Evolutionary conservation across 2,113 vertebrate genomes (phyloP).

Genomic region (Atherinomorus stipes): DNA sequence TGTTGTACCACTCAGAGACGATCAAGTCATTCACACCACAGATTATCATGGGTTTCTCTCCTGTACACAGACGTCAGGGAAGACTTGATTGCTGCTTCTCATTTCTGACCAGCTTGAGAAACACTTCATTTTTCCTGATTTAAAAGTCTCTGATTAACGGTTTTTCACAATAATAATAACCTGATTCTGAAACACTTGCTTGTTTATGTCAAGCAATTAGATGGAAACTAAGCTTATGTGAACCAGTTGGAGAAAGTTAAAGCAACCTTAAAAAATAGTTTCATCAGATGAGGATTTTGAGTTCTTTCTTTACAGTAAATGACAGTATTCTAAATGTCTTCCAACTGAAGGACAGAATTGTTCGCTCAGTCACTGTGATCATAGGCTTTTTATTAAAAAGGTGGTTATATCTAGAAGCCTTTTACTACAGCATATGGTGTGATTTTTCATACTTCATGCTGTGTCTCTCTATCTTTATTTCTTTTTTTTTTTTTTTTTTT

Average conservation of each 20-base stretch:
- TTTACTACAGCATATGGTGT: slow-evolving; percentile 16
- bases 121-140: slow-evolving; percentile 4
- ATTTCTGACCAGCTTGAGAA: slow-evolving; percentile 19
- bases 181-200: neutral
- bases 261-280: neutral
- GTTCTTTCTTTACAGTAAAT: slow-evolving; percentile 28
- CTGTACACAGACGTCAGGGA: slow-evolving; percentile 3
- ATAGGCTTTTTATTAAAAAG: neutral
- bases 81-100: neutral
- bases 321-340: slow-evolving; percentile 22
- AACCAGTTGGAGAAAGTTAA: neutral
- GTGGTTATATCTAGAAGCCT: slow-evolving; percentile 9
- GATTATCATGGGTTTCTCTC: slow-evolving; percentile 34
- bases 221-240: neutral
- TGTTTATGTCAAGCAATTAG: slow-evolving; percentile 7
- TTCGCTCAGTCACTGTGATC: slow-evolving; percentile 30
- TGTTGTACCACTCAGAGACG: slow-evolving; percentile 21
- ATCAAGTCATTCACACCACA: slow-evolving; percentile 43
- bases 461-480: slow-evolving; percentile 26
- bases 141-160: neutral
- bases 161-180: too few species aligned
- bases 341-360: slow-evolving; percentile 25
- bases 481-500: slow-evolving; percentile 18
- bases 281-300: neutral
- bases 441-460: slow-evolving; percentile 42